Percentiles rank a stretch among this genome's conserved stretches.
Evolutionary conservation across 2,113 vertebrate species (phyloP).

Genomic region (Paralichthys olivaceus): DNA sequence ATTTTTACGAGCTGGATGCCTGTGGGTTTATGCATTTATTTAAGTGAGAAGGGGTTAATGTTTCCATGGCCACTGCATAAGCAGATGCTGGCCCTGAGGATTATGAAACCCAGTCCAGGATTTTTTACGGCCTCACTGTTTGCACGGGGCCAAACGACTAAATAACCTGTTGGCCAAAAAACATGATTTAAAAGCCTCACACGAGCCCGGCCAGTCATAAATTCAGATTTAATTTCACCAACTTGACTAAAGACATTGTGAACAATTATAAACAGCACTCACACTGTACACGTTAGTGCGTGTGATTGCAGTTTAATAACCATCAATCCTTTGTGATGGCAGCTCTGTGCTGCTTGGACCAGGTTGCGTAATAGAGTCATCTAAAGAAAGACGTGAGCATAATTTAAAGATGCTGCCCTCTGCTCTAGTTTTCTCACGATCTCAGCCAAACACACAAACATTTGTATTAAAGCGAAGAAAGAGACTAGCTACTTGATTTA

Average conservation of each 20-base stretch:
- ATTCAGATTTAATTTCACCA: neutral
- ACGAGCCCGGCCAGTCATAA: neutral
- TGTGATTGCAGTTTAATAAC: neutral
- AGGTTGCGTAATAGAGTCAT: neutral
- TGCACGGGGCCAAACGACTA: neutral
- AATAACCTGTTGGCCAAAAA: neutral
- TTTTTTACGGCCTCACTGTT: constrained; percentile 30
- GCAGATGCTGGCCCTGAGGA: neutral
- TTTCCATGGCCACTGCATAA: too few relatives aligned
- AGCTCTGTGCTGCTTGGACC: neutral
- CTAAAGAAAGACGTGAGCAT: neutral
- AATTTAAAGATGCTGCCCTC: too few relatives aligned
- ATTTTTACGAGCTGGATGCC: constrained; percentile 8
- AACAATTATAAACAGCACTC: constrained; percentile 5
- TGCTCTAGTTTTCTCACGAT: too few relatives aligned
- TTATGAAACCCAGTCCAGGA: constrained; percentile 17
- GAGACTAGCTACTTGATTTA: too few relatives aligned
- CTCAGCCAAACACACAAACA: neutral
- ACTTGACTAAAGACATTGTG: neutral
- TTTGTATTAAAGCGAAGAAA: too few relatives aligned
- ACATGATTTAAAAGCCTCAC: neutral
- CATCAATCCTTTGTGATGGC: neutral
- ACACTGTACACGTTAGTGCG: neutral
- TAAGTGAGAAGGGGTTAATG: constrained; percentile 25
- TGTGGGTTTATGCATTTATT: constrained; percentile 39